Evolutionary conservation across 2,113 vertebrate genomes (phyloP).

Genomic region (Nestor notabilis): DNA sequence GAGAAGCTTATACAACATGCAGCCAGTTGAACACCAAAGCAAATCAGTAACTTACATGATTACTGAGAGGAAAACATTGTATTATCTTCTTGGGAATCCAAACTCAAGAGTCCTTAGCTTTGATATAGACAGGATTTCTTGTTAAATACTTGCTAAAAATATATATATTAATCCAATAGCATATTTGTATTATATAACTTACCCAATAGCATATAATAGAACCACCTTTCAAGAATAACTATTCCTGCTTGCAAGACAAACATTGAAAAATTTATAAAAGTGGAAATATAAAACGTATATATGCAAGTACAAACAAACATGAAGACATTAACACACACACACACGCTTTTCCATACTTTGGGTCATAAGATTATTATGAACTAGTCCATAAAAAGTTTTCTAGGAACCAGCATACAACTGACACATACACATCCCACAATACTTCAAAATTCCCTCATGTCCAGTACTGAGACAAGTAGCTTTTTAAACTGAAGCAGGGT

Average conservation of each 20-base stretch:
- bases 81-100: neutral
- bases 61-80: neutral
- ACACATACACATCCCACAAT: neutral
- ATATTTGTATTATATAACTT: neutral
- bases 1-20: neutral
- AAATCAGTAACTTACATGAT: neutral
- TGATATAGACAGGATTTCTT: neutral
- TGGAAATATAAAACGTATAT: neutral
- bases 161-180: neutral
- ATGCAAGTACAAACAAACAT: neutral
- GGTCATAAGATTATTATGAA: neutral
- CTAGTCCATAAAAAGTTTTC: neutral
- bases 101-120: neutral
- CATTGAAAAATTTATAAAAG: neutral
- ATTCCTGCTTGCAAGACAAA: neutral
- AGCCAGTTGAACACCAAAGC: neutral
- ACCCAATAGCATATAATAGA: neutral
- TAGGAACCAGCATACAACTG: neutral
- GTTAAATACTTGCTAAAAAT: neutral
- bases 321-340: neutral
- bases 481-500: constrained; percentile 2
- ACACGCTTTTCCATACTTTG: neutral
- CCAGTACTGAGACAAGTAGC: constrained; percentile 3
- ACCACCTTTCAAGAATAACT: neutral
- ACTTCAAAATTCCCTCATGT: neutral